A percentile compares a stretch with the other conserved stretches of the same genome.
Conservation (phyloP, 1,140 invertebrate species). For the Lordiphosa clarofinis region DNA sequence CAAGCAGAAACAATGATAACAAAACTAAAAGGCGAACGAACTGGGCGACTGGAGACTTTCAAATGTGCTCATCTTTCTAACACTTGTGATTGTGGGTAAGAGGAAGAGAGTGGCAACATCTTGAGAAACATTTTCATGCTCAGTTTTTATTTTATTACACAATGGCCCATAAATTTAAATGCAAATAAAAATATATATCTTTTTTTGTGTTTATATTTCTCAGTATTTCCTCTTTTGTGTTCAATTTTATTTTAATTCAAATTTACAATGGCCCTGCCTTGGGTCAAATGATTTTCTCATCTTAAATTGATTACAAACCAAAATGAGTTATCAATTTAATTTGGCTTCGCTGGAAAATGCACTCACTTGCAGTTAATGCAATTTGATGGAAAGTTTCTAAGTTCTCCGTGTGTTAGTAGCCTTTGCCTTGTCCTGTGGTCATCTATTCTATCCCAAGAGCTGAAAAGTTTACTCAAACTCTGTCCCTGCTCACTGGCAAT, state of each 20-base stretch:
- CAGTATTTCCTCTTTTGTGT: too few relatives aligned
- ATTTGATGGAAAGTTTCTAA: conserved; percentile 39
- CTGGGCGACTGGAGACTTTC: conserved; percentile 7
- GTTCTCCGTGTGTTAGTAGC: conserved; percentile 10
- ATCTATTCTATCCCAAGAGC: conserved; percentile 23
- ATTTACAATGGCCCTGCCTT: conserved; percentile 3
- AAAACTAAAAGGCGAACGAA: conserved; percentile 20
- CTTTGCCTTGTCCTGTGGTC: conserved; percentile 20
- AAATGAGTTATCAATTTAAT: too few relatives aligned
- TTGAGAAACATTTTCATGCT: conserved; percentile 15
- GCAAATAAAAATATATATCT: conserved; percentile 37
- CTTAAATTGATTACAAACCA: conserved; percentile 15
- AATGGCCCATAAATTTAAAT: conserved; percentile 47
- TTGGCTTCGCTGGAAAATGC: not conserved
- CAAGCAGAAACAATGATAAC: conserved; percentile 11
- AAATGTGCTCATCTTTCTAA: conserved; percentile 50
- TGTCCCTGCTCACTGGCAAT: conserved; percentile 32
- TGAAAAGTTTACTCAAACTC: conserved; percentile 39
- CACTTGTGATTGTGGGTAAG: conserved; percentile 12
- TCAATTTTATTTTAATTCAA: too few relatives aligned
- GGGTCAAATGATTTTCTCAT: conserved; percentile 22
- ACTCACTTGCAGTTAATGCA: conserved; percentile 46
- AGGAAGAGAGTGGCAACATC: conserved; percentile 17
- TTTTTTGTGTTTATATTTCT: not conserved
- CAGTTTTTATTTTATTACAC: conserved; percentile 43